A percentile compares a stretch with the other conserved stretches of the same genome.
These are phyloP conservation scores for Andrena bucephala DNA, from an alignment of 2,888 invertebrate genomes.

Conservation along the genomic window DNA sequence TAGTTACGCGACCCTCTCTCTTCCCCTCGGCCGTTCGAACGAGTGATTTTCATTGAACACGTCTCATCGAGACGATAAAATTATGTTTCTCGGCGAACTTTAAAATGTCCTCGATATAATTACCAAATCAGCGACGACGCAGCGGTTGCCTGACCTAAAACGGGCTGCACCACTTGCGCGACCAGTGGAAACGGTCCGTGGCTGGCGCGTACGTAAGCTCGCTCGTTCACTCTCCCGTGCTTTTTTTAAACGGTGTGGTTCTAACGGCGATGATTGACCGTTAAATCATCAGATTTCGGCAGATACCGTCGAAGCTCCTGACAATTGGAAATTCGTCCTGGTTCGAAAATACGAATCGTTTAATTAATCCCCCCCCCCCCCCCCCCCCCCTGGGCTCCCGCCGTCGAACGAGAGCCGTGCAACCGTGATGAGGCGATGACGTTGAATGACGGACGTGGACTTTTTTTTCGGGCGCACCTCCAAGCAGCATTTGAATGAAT, in stretches of 20 bases:
- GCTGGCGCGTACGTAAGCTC: not conserved
- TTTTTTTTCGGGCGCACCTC: not conserved
- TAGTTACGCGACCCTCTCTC: slow-evolving; percentile 28
- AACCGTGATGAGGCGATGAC: slow-evolving; percentile 25
- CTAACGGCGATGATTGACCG: slow-evolving; percentile 1
- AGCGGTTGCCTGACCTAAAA: not conserved
- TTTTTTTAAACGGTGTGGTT: not conserved
- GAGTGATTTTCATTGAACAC: slow-evolving; percentile 26
- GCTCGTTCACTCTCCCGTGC: not conserved
- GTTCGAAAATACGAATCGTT: slow-evolving; percentile 21
- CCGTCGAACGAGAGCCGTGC: not conserved
- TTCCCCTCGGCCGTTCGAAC: not conserved
- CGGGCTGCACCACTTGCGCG: slow-evolving; percentile 14
- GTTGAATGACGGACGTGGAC: slow-evolving; percentile 38
- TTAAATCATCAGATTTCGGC: slow-evolving; percentile 16
- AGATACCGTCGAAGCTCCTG: not conserved
- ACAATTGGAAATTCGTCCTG: slow-evolving; percentile 31
- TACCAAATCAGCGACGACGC: not conserved
- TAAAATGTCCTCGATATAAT: not conserved
- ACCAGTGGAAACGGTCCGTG: not conserved
- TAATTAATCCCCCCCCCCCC: slow-evolving; percentile 33
- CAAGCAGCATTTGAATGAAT: not conserved
- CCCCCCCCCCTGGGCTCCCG: not conserved
- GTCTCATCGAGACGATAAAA: slow-evolving; percentile 23
- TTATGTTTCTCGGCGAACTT: not conserved